Evolutionary conservation across 2,113 vertebrate species (phyloP), one percentile per base, ranked within the genome.

Genomic region (Solea solea): DNA sequence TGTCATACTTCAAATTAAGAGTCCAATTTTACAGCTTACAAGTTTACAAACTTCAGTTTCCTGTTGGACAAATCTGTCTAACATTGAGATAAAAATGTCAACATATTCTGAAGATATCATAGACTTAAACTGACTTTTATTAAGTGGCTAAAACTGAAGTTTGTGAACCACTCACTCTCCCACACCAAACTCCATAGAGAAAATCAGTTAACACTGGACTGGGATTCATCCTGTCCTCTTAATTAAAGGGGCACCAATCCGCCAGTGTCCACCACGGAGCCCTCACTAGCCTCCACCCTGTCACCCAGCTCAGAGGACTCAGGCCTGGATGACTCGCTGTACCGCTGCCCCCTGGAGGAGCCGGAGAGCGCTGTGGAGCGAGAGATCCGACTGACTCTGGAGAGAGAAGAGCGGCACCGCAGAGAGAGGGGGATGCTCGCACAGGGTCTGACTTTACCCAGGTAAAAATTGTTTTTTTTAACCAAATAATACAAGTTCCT

Each of bases 301-400:
- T 92, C 90, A 51, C 88, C 89, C 7, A 71, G 83, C 61, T 91
- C 90, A 1, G 91, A 92, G 76, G 91, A 93, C 83, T 92, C 90
- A 0, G 89, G 89, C 14, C 79, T 91, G 65, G 90, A 90, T 8
- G 91, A 92, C 48, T 74, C 54, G 3, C 86, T 73, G 0, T 88
- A 69, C 67, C 84, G 89, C 34, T 80, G 86, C 48, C 63, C 82
- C n/a, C 69, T 79, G 54, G 89, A 90, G 57, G 88, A 91, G 8
- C 63, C 80, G 0, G 92, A 92, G 82, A 93, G 61, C 2, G 82
- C 92, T 0, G 91, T 93, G 58, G 92, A 93, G 68, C 73, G 83
- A 70, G 93, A 93, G 84, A 92, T 93, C 71, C 80, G 91, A 2
- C 45, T 86, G 66, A 90, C 89, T n/a, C 72, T 93, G 39, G 89